Base-by-base conservation (phyloP, 2,797 vertebrate genomes). In the Ibycter americanus region DNA sequence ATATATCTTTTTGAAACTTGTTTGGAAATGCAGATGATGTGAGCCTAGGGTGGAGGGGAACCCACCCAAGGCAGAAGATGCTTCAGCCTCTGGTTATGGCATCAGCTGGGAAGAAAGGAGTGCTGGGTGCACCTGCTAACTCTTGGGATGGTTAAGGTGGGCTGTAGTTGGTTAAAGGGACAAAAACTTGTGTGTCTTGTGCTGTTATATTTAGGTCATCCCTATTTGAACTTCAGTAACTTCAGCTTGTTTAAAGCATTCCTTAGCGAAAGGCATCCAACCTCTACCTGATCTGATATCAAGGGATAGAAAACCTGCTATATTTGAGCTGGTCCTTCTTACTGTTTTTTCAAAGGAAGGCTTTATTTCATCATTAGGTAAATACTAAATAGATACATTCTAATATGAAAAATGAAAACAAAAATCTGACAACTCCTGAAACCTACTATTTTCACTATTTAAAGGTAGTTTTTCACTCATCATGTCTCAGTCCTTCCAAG, bases 1-100 rank as follows among this genome's bases (percentile, higher is more conserved):
- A 0, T 61, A 14, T 22, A 59, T 40, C 4, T 63, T 66, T 54
- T 38, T 44, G 73, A 81, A 89, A 52, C 15, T 23, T 78, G 14
- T 2, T 25, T 84, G 68, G 40, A 77, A 68, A 11, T 1, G 0
- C 19, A 52, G 55, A 27, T 6, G 38, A 54, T 51, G 17, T 27
- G 29, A 67, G 49, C 32, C 15, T 4, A 8, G 12, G 1, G 4
- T 1, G 4, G 20, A 14, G 7, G 5, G 3, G 1, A 2, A 29
- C 29, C 46, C n/a, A 58, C 31, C 7, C 6, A 22, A 34, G n/a
- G 32, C 58, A 38, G 31, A 78, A 89, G 47, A 34, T 59, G 46
- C 31, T 95, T 78, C 29, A 67, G 51, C n/a, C 47, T 62, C 52
- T 51, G n/a, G 9, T 81, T 93, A 21, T 70, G 56, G 36, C 27